Percentiles rank a stretch among this genome's conserved stretches.
Evolutionary conservation across 2,797 vertebrate species (phyloP).

Genomic region (Aratinga solstitialis): DNA sequence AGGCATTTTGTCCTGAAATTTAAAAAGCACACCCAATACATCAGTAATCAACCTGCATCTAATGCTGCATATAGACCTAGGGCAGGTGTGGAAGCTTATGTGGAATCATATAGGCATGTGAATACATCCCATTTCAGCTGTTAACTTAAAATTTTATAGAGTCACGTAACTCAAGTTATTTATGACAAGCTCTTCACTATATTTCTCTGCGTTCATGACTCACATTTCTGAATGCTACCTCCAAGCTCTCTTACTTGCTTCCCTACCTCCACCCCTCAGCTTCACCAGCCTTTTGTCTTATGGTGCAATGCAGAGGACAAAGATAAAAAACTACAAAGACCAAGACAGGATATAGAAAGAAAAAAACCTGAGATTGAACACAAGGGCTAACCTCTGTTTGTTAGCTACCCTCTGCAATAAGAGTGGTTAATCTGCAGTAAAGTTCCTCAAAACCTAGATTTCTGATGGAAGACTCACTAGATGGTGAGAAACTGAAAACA

Average conservation of each 20-base stretch:
- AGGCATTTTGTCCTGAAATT: slow-evolving; percentile 24
- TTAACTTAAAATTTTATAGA: slow-evolving; percentile 38
- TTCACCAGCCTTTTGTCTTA: not conserved
- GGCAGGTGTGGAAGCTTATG: slow-evolving; percentile 52
- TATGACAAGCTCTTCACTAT: not conserved
- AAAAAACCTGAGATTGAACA: not conserved
- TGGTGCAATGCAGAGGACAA: not conserved
- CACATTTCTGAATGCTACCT: slow-evolving; percentile 2
- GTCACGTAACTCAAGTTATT: not conserved
- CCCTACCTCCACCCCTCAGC: not conserved
- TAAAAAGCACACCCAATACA: slow-evolving; percentile 44
- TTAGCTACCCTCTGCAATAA: not conserved
- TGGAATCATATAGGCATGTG: slow-evolving; percentile 30
- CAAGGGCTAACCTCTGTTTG: not conserved
- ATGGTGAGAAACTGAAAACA: not conserved
- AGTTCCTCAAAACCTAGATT: not conserved
- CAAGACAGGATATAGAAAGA: not conserved
- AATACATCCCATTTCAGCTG: slow-evolving; percentile 19
- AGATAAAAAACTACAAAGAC: not conserved
- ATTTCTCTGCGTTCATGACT: not conserved
- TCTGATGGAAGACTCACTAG: not conserved
- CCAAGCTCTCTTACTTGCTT: not conserved
- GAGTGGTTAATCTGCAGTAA: not conserved
- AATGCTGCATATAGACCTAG: slow-evolving; percentile 11
- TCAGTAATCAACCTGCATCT: slow-evolving; percentile 32